Evolutionary conservation across 2,113 vertebrate species (phyloP), one percentile per base, ranked within the genome.

Genomic region (Crocuta crocuta): DNA sequence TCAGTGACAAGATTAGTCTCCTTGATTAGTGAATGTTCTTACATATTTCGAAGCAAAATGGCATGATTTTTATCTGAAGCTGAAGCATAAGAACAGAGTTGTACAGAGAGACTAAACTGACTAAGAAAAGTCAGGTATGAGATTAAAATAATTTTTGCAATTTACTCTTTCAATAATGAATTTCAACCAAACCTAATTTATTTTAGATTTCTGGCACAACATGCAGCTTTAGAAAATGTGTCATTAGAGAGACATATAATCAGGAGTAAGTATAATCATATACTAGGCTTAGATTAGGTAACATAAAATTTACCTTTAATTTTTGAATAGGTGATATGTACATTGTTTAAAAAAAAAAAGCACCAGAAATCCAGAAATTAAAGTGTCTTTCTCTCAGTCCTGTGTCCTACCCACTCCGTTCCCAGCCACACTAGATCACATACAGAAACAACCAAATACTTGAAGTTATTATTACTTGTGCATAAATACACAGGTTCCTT

Each of bases 11-110:
- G 92, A 71, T 94, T 95, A 83, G 96, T 68, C 81, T 96, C 66
- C 1, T 35, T 80, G 93, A 98, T 94, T 81, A 78, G 76, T 66
- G 89, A 93, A 66, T 83, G 48, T 88, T 90, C 63, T 84, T 13
- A 13, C 53, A 92, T 78, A 39, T 93, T 93, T 98, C 74, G 89
- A 92, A 95, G 89, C 50, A 39, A 35, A 76, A 80, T 91, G 35
- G 88, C 78, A 66, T 96, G 97, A 93, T 87, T 90, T 9, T 9
- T 89, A 92, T 96, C 89, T 94, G 89, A 79, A 97, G 85, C 31
- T 78, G 63, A 86, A 5, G 33, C 43, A 1, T 94, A 89, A 90
- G 4, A 66, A 85, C 31, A 68, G 90, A 94, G 10, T 73, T 65
- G 21, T 26, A 23, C 28, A 73, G 71, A 1, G 1, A 88, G 82